Evolutionary conservation across 2,113 vertebrate species (phyloP), one percentile per base, ranked within the genome.

Genomic region (Hippocampus abdominalis): DNA sequence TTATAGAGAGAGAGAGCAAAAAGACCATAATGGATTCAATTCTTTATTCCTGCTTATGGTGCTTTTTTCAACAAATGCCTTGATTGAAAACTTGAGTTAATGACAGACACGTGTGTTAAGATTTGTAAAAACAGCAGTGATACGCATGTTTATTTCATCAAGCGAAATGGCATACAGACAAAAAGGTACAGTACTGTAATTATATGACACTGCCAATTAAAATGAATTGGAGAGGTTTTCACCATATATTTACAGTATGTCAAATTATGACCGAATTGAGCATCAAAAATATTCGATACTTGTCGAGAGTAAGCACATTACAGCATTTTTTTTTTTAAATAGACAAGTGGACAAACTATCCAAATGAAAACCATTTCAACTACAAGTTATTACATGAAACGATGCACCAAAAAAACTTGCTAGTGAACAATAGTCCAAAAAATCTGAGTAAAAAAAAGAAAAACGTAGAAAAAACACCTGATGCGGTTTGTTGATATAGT

Each of bases 401-500:
- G 93, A 95, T 95, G 94, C 94, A 95, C 93, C 94, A 93, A 95
- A 36, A 36, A 36, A 96, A 94, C 42, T 16, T 46, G 93, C 86
- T 94, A 90, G 88, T 93, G 95, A 96, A 98, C 94, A 97, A 96
- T 95, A 96, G 95, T 98, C 94, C 94, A 96, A 96, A 97, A 92
- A 95, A 96, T 97, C 92, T 96, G 96, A 98, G 96, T 98, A 98
- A 98, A 99, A 98, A 95, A 98, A 96, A 98, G 98, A 98, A 98
- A 99, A 98, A 95, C 96, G 97, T 97, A 95, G 98, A 99, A 96
- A 98, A 98, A 98, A 98, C 96, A 98, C 97, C 96, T 98, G 96
- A 98, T 98, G 95, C 95, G 94, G 95, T 96, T 95, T 96, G 96
- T 95, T 93, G 91, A 93, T 96, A 98, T 96, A 98, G 97, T 98